These are phyloP conservation scores for Siphamia tubifer DNA, from an alignment of 2,113 vertebrate genomes.

Conservation along the genomic window DNA sequence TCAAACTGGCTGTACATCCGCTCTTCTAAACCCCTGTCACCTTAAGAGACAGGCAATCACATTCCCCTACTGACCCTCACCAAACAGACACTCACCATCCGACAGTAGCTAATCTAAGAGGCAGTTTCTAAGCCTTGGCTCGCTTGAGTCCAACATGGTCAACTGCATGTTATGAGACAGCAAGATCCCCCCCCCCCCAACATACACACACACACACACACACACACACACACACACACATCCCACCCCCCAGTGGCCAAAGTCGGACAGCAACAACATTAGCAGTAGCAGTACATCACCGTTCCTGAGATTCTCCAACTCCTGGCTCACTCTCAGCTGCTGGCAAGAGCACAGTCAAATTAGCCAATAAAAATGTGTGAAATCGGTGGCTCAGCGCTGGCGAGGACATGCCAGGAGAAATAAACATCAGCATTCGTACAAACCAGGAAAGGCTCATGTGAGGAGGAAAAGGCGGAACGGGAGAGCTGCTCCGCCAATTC, in stretches of 20 bases:
- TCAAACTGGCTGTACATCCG: conserved; percentile 43
- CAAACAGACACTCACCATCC: conserved; percentile 39
- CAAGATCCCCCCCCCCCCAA: conserved; percentile 17
- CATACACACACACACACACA: too few relatives aligned
- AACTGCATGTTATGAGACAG: conserved; percentile 45
- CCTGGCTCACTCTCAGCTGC: conserved; percentile 72
- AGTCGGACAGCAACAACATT: conserved; percentile 32
- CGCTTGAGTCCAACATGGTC: conserved; percentile 35
- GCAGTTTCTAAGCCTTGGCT: conserved; percentile 15
- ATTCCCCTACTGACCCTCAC: conserved; percentile 35
- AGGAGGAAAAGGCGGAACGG: conserved; percentile 52
- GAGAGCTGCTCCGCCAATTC: conserved; percentile 47
- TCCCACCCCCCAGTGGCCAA: conserved; percentile 4
- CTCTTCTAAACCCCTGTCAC: conserved; percentile 60
- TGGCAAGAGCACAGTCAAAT: conserved; percentile 80
- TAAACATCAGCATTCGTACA: conserved; percentile 75
- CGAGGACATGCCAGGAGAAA: conserved; percentile 79
- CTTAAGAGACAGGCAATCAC: conserved; percentile 64
- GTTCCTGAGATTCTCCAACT: conserved; percentile 53
- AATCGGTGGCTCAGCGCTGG: conserved; percentile 74
- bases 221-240: too few relatives aligned
- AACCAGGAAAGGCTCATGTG: conserved; percentile 55
- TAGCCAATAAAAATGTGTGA: conserved; percentile 83
- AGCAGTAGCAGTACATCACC: conserved; percentile 21
- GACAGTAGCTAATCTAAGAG: conserved; percentile 51